These are phyloP conservation scores for Numenius phaeopus DNA, from an alignment of 2,797 vertebrate species.

Conservation along the genomic window DNA sequence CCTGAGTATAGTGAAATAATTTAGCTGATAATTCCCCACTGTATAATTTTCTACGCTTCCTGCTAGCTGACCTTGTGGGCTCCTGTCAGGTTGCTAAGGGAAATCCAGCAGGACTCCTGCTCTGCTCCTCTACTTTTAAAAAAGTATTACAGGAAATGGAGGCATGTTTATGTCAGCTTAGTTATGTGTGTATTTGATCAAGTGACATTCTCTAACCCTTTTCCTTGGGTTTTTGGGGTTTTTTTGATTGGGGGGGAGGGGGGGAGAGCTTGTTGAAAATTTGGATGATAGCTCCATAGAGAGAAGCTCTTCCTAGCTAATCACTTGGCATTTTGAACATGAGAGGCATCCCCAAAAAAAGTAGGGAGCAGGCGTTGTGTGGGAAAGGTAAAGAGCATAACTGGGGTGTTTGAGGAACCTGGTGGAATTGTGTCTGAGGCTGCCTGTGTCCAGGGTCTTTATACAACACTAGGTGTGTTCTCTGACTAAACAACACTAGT, in stretches of 20 bases:
- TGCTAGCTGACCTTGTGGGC: constrained; percentile 88
- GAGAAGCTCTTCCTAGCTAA: constrained; percentile 49
- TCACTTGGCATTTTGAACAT: constrained; percentile 50
- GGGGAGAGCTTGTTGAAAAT: neutral
- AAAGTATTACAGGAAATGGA: constrained; percentile 75
- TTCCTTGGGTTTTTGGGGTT: neutral
- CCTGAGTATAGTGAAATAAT: constrained; percentile 87
- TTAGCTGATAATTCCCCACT: constrained; percentile 86
- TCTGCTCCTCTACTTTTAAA: constrained; percentile 79
- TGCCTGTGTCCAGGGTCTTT: neutral
- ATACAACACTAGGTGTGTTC: neutral
- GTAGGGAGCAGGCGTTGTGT: neutral
- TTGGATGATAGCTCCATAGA: neutral
- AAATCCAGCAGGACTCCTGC: constrained; percentile 83
- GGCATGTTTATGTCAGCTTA: constrained; percentile 76
- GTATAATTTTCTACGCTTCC: constrained; percentile 86
- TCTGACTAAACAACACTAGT: neutral
- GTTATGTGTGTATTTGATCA: constrained; percentile 72
- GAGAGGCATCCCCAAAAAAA: constrained; percentile 44
- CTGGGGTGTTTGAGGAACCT: neutral
- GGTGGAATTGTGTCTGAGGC: neutral
- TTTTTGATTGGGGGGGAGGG: neutral
- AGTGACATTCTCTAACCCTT: constrained; percentile 15
- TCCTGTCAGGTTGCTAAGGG: constrained; percentile 86
- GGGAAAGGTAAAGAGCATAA: neutral